Evolutionary conservation across 2,888 invertebrate species (phyloP).

Genomic region (Fragum sueziense): DNA sequence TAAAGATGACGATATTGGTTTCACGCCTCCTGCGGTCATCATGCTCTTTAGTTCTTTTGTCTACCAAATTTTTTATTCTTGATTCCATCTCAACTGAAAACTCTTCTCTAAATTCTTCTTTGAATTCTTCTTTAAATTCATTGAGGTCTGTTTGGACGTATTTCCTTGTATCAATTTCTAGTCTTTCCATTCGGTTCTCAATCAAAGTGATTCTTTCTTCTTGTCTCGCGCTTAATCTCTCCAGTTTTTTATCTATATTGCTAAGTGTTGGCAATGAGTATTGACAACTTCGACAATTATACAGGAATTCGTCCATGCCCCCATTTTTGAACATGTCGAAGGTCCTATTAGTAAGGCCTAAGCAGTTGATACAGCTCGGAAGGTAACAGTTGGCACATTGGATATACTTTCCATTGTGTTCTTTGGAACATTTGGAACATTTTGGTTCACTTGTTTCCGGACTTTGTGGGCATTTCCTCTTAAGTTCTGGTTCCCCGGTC

Average conservation of each 20-base stretch:
- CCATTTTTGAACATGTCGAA: not conserved
- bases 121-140: too few relatives aligned
- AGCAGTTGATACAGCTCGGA: not conserved
- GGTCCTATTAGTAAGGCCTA: not conserved
- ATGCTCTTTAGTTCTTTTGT: not conserved
- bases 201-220: not conserved
- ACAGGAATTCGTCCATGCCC: not conserved
- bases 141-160: not conserved
- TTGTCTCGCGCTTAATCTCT: not conserved
- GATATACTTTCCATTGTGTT: not conserved
- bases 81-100: not conserved
- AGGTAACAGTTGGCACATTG: not conserved
- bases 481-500: not conserved
- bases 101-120: not conserved
- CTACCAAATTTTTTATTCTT: not conserved
- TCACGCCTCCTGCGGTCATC: not conserved
- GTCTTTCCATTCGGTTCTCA: not conserved
- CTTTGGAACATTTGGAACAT: not conserved
- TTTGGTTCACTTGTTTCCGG: not conserved
- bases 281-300: not conserved
- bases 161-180: not conserved
- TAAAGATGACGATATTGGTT: not conserved
- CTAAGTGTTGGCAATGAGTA: not conserved
- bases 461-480: not conserved
- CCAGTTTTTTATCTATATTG: not conserved